phyloP scores from a whole-genome alignment of 2,888 invertebrate genomes.

The Lapara coniferarum region DNA sequence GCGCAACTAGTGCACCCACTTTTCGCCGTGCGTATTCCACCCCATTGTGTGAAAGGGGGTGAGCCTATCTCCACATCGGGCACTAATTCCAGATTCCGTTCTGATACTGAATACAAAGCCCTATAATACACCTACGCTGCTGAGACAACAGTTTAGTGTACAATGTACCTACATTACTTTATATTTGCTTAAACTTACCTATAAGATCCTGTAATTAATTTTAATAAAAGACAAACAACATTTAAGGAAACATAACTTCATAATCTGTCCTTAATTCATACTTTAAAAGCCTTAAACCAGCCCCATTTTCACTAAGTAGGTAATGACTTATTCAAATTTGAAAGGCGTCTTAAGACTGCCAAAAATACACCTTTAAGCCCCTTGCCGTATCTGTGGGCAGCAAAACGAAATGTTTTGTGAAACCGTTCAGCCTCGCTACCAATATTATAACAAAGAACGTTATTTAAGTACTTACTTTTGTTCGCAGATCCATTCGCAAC shows the following conservation, averaged over 20 bases:
- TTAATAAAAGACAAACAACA: background rate
- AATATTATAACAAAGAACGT: conserved; percentile 12
- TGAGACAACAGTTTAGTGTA: no score
- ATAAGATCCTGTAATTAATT: background rate
- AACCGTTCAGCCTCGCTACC: conserved; percentile 10
- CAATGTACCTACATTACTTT: no score
- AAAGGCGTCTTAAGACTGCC: conserved; percentile 17
- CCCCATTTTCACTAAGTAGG: conserved; percentile 6
- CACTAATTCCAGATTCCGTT: no score
- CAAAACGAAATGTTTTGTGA: conserved; percentile 7
- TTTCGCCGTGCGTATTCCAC: no score
- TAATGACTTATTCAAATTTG: conserved; percentile 19
- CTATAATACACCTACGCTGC: no score
- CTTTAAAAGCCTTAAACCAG: background rate
- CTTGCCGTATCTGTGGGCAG: conserved; percentile 13
- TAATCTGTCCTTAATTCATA: background rate
- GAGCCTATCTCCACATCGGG: no score
- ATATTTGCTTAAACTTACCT: background rate
- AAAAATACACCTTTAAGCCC: conserved; percentile 18
- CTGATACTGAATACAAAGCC: no score
- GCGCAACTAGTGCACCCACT: no score
- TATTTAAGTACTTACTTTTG: background rate
- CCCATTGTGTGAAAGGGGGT: no score
- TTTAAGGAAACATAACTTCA: background rate
- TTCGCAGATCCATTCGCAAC: no score